phyloP scores from a whole-genome alignment of 1,140 invertebrate genomes.

The Penaeus chinensis region DNA sequence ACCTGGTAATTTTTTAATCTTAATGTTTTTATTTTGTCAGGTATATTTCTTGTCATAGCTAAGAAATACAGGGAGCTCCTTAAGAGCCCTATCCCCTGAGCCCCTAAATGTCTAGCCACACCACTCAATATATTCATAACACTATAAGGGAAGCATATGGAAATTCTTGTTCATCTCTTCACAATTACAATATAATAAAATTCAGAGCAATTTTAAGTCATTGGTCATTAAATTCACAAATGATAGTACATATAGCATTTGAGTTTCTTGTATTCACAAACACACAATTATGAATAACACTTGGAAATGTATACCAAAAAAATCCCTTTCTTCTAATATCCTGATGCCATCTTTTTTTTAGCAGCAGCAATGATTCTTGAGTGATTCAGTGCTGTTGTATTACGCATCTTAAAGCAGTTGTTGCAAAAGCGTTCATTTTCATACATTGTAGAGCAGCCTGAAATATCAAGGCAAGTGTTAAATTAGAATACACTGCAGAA shows the following conservation, averaged over 20 bases:
- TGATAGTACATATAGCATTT: background rate
- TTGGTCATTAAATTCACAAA: background rate
- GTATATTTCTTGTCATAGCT: too few species aligned
- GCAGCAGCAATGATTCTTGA: constrained; percentile 62
- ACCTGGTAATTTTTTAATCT: too few species aligned
- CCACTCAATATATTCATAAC: too few species aligned
- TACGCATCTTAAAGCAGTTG: constrained; percentile 60
- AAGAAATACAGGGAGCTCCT: too few species aligned
- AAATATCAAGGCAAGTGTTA: background rate
- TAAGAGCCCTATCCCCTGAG: too few species aligned
- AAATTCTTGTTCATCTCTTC: too few species aligned
- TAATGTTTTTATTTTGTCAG: too few species aligned
- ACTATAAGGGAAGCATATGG: too few species aligned
- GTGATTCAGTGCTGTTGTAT: constrained; percentile 58
- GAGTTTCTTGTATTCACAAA: background rate
- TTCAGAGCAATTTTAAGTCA: constrained; percentile 16
- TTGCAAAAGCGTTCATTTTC: constrained; percentile 61
- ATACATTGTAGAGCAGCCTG: constrained; percentile 57
- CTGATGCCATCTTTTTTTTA: constrained; percentile 63
- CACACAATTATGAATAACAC: background rate
- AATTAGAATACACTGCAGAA: background rate
- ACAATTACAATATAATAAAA: constrained; percentile 23
- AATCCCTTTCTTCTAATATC: constrained; percentile 24
- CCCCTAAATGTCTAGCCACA: too few species aligned
- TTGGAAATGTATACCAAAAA: background rate